A percentile compares a stretch with the other conserved stretches of the same genome.
phyloP scores from a whole-genome alignment of 2,113 vertebrate genomes.

The Scopus umbretta region DNA sequence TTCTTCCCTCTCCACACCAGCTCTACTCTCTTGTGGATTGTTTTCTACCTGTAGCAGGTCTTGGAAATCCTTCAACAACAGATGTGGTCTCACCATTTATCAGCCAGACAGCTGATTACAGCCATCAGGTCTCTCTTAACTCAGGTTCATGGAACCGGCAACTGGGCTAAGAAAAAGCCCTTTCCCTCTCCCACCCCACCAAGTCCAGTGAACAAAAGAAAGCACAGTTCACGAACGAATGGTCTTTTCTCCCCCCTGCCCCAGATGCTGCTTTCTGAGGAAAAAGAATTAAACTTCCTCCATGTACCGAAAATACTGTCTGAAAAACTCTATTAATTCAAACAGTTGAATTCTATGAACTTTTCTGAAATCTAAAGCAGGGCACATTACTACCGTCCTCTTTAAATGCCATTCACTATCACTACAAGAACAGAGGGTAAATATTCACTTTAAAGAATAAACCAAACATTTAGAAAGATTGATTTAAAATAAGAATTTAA shows the following conservation, averaged over 20 bases:
- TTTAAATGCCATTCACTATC: neutral
- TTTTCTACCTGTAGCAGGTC: neutral
- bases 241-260: no score
- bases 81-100: neutral
- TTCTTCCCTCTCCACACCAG: neutral
- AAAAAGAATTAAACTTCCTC: neutral
- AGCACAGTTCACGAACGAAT: neutral
- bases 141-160: neutral
- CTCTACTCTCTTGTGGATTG: neutral
- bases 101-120: neutral
- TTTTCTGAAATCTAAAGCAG: neutral
- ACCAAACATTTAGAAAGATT: neutral
- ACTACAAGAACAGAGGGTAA: neutral
- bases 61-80: neutral
- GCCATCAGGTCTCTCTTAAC: neutral
- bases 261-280: neutral
- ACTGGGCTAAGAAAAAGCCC: neutral
- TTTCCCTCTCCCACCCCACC: rapidly evolving
- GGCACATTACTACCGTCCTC: neutral
- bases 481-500: neutral
- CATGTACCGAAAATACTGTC: neutral
- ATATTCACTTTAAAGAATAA: neutral
- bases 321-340: neutral
- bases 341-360: neutral
- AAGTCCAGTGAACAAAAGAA: neutral